These are phyloP conservation scores for Micrastur ruficollis DNA, from an alignment of 2,797 vertebrate species.

Conservation along the genomic window DNA sequence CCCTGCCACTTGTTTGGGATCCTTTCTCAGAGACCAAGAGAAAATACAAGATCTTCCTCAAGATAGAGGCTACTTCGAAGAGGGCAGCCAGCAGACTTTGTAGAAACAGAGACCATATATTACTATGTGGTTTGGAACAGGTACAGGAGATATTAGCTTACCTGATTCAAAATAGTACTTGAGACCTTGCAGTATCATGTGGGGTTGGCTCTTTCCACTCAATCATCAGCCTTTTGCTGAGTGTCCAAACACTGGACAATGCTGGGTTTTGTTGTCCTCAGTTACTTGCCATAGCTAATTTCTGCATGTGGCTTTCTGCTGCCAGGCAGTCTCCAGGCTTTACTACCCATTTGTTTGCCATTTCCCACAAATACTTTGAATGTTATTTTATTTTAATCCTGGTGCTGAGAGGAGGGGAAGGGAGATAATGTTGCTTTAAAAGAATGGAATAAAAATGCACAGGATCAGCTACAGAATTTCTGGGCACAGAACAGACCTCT, in stretches of 20 bases:
- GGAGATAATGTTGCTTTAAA: neutral
- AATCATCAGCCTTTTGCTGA: neutral
- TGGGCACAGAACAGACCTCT: neutral
- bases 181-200: neutral
- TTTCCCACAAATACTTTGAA: neutral
- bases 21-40: slow-evolving; percentile 27
- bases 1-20: slow-evolving; percentile 53
- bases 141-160: slow-evolving; percentile 47
- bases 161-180: slow-evolving; percentile 45
- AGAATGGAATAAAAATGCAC: slow-evolving; percentile 1
- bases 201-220: neutral
- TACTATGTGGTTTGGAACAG: slow-evolving; percentile 39
- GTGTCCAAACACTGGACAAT: neutral
- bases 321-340: neutral
- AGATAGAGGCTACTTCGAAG: slow-evolving; percentile 24
- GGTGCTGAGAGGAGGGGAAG: neutral
- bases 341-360: neutral
- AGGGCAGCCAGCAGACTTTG: neutral
- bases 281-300: neutral
- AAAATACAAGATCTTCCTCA: slow-evolving; percentile 33
- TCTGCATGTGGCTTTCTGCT: neutral
- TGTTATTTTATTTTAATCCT: slow-evolving; percentile 19
- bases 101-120: neutral
- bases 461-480: neutral
- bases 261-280: neutral